phyloP scores from a whole-genome alignment of 2,888 invertebrate species.

The Entomobrya proxima region DNA sequence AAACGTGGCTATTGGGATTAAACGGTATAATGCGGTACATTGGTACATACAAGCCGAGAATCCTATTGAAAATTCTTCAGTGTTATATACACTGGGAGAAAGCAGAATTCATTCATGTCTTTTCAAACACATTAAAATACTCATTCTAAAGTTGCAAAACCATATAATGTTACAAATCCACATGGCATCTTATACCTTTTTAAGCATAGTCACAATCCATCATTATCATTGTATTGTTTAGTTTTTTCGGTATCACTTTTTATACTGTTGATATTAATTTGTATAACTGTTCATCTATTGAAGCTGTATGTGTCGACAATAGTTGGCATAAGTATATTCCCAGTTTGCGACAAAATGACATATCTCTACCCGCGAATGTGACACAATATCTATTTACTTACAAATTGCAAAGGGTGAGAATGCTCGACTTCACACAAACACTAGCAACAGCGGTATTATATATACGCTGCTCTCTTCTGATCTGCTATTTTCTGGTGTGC shows the following conservation, averaged over 20 bases:
- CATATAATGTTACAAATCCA: no score
- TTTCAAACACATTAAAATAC: no score
- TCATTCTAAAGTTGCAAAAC: no score
- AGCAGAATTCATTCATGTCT: neutral
- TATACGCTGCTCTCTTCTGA: neutral
- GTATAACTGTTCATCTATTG: no score
- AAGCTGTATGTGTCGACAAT: no score
- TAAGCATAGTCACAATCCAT: neutral
- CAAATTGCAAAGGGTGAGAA: neutral
- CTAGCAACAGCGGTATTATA: neutral
- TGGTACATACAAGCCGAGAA: no score
- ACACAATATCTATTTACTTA: neutral
- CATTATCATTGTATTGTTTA: no score
- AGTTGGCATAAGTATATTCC: neutral
- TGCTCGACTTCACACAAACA: neutral
- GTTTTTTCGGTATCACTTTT: no score
- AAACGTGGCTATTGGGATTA: neutral
- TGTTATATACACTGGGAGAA: neutral
- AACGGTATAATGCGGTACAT: neutral
- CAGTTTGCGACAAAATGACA: neutral
- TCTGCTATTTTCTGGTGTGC: neutral
- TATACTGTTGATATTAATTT: no score
- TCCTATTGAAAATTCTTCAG: neutral
- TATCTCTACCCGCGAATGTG: neutral
- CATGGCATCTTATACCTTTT: no score